Evolutionary conservation across 2,797 vertebrate species (phyloP), one percentile per base, ranked within the genome.

Genomic region (Rhinoraja longicauda): DNA sequence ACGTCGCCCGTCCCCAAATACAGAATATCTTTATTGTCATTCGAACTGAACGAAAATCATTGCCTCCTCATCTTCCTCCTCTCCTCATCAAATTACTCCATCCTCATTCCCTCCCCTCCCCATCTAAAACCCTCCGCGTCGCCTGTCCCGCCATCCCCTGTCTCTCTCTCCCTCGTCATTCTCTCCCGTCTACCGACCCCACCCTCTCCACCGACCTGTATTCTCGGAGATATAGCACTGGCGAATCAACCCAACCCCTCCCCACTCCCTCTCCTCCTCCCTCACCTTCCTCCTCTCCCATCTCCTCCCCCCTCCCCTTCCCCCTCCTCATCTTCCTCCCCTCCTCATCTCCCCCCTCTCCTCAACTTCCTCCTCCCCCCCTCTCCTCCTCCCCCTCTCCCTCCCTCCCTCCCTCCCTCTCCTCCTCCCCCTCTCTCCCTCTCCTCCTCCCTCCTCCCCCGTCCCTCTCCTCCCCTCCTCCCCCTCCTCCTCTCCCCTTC

Each of bases 311-410:
- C 76, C 93, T 62, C 93, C 57, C 93, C 93, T 19, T n/a, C 36
- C 93, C 73, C 62, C 36, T 75, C 1, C 84, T 93, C 93, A 93
- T 93, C 45, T 67, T 64, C 17, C 39, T 93, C 93, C 93, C 45
- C 92, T 93, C 19, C 15, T n/a, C 67, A 93, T 70, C 39, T 70
- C 57, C 19, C 10, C 70, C 81, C 29, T 53, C 86, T 76, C 77
- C 93, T 91, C 94, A 93, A 94, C 93, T 86, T 79, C 94, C 94
- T 95, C 94, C 94, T 93, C 93, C 94, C 95, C 94, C 94, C 95
- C 94, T 94, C 94, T 86, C 93, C 93, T 93, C 29, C 91, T 45
- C 7, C 19, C 64, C 70, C 64, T 19, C 64, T 19, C 19, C 19
- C 7, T 94, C 95, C 93, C 93, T 94, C 94, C 94, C 62, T 75